phyloP scores from a whole-genome alignment of 2,888 invertebrate genomes.

The Oscheius myriophilus region DNA sequence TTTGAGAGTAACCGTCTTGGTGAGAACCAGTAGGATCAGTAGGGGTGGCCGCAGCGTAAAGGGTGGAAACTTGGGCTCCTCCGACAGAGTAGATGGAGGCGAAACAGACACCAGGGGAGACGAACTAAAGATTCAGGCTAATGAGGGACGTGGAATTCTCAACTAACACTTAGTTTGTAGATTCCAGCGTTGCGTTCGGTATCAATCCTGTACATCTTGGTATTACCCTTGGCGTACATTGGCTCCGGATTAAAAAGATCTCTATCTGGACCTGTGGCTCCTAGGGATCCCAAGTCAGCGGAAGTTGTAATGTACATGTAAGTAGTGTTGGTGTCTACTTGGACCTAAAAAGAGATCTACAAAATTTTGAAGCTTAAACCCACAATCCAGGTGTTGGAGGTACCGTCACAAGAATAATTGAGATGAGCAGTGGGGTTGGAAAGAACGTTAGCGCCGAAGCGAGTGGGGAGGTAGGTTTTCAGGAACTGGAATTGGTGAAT shows the following conservation, averaged over 20 bases:
- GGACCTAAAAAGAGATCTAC: constrained; percentile 6
- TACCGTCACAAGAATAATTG: constrained; percentile 35
- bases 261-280: constrained; percentile 38
- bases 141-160: too few species aligned
- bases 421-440: constrained; percentile 47
- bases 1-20: constrained; percentile 36
- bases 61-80: constrained; percentile 52
- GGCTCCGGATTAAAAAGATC: constrained; percentile 1
- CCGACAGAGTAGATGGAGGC: constrained; percentile 53
- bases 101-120: constrained; percentile 44
- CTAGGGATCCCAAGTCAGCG: constrained; percentile 38
- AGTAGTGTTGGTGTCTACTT: constrained; percentile 50
- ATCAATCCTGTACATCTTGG: constrained; percentile 43
- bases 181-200: constrained; percentile 20
- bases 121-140: constrained; percentile 14
- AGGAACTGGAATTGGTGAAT: constrained; percentile 34
- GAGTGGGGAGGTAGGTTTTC: constrained; percentile 43
- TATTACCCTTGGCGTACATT: constrained; percentile 33
- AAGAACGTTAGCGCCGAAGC: constrained; percentile 45
- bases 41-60: constrained; percentile 39
- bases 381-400: constrained; percentile 35
- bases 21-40: constrained; percentile 46
- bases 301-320: constrained; percentile 47
- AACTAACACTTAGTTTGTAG: constrained; percentile 25
- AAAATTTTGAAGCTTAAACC: too few species aligned